These are phyloP conservation scores for Pseudorhombus dupliciocellatus DNA, from an alignment of 2,113 vertebrate genomes.

Conservation along the genomic window DNA sequence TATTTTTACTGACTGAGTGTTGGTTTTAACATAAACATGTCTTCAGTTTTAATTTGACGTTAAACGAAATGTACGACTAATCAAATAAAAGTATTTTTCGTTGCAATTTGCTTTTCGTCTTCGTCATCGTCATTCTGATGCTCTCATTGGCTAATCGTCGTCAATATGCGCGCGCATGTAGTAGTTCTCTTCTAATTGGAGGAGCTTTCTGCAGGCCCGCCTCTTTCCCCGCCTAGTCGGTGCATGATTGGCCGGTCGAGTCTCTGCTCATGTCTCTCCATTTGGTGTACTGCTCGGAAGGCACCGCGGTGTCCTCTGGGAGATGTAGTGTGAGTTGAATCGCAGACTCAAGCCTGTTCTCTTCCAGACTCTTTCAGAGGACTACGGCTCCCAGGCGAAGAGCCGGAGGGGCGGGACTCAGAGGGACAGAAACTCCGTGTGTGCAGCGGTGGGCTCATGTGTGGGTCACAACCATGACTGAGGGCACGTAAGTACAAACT, in stretches of 20 bases:
- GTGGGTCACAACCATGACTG: slow-evolving; percentile 67
- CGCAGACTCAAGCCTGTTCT: accelerated
- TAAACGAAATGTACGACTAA: neutral
- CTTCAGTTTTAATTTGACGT: neutral
- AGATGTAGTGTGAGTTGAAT: slow-evolving; percentile 11
- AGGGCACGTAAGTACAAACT: slow-evolving; percentile 78
- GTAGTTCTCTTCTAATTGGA: slow-evolving; percentile 50
- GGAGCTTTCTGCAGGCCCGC: neutral
- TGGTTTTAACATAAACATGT: neutral
- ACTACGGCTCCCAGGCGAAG: slow-evolving; percentile 66
- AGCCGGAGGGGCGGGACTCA: neutral
- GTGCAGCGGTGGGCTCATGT: slow-evolving; percentile 3
- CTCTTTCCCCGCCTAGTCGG: slow-evolving; percentile 26
- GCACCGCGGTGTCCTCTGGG: slow-evolving; percentile 41
- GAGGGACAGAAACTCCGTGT: neutral
- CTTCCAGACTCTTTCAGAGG: accelerated
- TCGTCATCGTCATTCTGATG: neutral
- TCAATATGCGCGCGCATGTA: slow-evolving; percentile 27
- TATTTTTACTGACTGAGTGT: neutral
- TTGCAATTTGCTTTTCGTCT: neutral
- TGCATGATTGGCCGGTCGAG: slow-evolving; percentile 62
- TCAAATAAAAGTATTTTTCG: neutral
- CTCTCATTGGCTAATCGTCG: neutral
- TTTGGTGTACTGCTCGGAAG: slow-evolving; percentile 45
- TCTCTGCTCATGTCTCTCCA: slow-evolving; percentile 83